These are phyloP conservation scores for Acrocera orbiculus DNA, from an alignment of 2,888 invertebrate genomes.

Conservation along the genomic window DNA sequence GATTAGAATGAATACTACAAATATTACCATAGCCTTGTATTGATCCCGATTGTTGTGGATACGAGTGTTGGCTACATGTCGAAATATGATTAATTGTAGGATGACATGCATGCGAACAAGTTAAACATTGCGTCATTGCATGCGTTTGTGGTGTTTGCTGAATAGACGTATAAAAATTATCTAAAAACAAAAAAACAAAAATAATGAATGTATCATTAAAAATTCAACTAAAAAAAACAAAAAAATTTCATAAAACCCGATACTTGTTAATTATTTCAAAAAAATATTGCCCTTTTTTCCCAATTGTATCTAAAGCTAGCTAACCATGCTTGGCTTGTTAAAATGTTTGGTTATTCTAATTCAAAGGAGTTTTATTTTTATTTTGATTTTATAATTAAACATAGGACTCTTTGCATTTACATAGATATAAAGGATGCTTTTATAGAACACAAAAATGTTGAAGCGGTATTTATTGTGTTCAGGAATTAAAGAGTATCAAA, in stretches of 20 bases:
- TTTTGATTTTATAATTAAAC: too few species aligned
- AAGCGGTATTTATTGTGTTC: too few species aligned
- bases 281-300: too few species aligned
- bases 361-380: too few species aligned
- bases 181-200: slow-evolving; percentile 5
- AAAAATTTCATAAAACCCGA: neutral
- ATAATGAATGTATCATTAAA: neutral
- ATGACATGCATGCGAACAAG: slow-evolving; percentile 9
- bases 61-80: slow-evolving; percentile 14
- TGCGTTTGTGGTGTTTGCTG: slow-evolving; percentile 13
- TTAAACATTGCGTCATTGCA: slow-evolving; percentile 7
- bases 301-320: too few species aligned
- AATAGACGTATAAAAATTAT: slow-evolving; percentile 14
- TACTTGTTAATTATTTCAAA: neutral
- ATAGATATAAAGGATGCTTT: too few species aligned
- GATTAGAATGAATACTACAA: slow-evolving; percentile 13
- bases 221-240: neutral
- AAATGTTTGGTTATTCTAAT: too few species aligned
- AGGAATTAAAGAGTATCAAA: too few species aligned
- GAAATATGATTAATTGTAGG: slow-evolving; percentile 6
- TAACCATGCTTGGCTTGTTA: too few species aligned
- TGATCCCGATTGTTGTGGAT: slow-evolving; percentile 8
- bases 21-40: too few species aligned
- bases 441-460: too few species aligned
- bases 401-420: too few species aligned